Evolutionary conservation across 1,140 invertebrate species (phyloP), one percentile per base, ranked within the genome.

Genomic region (Trissolcus basalis): DNA sequence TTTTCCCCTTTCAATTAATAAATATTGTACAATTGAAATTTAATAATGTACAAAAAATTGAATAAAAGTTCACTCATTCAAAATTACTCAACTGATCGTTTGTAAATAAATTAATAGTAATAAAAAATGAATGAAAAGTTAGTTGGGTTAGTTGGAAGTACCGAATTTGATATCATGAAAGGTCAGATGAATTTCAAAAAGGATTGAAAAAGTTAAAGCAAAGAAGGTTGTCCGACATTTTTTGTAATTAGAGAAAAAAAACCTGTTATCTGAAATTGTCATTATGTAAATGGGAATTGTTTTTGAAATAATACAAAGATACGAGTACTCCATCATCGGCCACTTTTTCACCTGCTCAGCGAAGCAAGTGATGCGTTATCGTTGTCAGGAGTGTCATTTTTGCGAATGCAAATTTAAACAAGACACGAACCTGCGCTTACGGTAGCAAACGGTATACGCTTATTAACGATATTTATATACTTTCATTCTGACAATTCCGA

Each of bases 371-470:
- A 80, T 77, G 45, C 67, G 76, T 81, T 65, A 77, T 80, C 63
- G 41, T 47, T 54, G 68, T 61, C 45, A 44, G 54, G 67, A 48
- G 45, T 50, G 58, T 47, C 35, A 71, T 70, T 80, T 80, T 74
- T 80, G 56, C 56, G 70, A 69, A 77, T 79, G 77, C 68, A 74
- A 77, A 82, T 77, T 60, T 51, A 56, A 72, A 68, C 77, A 55
- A 61, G 68, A 69, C 55, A 74, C 63, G 65, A 44, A 59, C 35
- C 53, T 64, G 55, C 64, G 53, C 54, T 68, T 50, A 54, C 74
- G 64, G 80, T 80, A 82, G 77, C 79, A 43, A 54, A 45, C 58
- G 55, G 67, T 47, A 60, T n/a, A 58, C 41, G 53, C 54, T 74
- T 79, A 79, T 79, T 75, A 69, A 51, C 55, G 47, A 70, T 67